Evolutionary conservation across 2,888 invertebrate species (phyloP), one percentile per base, ranked within the genome.

Genomic region (Laothoe populi): DNA sequence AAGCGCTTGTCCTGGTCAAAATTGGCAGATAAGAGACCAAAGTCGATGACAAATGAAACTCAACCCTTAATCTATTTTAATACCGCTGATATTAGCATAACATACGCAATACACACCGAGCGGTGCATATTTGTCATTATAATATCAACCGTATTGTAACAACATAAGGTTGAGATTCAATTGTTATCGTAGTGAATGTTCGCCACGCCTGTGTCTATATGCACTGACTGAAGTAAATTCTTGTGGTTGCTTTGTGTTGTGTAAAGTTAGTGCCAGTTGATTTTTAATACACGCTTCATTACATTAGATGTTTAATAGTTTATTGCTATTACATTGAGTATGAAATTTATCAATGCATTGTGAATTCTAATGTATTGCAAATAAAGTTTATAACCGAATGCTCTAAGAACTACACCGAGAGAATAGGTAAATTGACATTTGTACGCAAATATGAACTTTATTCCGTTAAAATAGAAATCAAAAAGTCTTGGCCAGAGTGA

Each of bases 1-100:
- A 24, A 10, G 42, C 4, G 4, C 5, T 24, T 2, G 84, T 84
- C 77, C 81, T 84, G 24, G 5, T 24, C 5, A 10, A 4, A 16
- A 8, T 3, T 21, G 45, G 11, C 35, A 10, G 5, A 38, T 8
- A n/a, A 8, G 31, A 1, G 7, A 31, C 31, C 31, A 31, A 31
- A 31, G 5, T 38, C 13, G 11, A 38, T 38, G 38, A 38, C 38
- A 38, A 13, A 0, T 38, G 38, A 13, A 38, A 38, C 11, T 38
- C 8, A 38, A 38, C 38, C 38, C 13, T 38, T 11, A 11, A 13
- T 38, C 13, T 13, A 13, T 38, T 0, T 1, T 13, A 11, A 10
- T 38, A 38, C 1, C 11, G 1, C 10, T 38, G 38, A 38, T 38
- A 38, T 38, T 11, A 0, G 13, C 13, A 13, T 38, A 10, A 13